Evolutionary conservation across 2,113 vertebrate genomes (phyloP), one percentile per base, ranked within the genome.

Genomic region (Rhodinocichla rosea): DNA sequence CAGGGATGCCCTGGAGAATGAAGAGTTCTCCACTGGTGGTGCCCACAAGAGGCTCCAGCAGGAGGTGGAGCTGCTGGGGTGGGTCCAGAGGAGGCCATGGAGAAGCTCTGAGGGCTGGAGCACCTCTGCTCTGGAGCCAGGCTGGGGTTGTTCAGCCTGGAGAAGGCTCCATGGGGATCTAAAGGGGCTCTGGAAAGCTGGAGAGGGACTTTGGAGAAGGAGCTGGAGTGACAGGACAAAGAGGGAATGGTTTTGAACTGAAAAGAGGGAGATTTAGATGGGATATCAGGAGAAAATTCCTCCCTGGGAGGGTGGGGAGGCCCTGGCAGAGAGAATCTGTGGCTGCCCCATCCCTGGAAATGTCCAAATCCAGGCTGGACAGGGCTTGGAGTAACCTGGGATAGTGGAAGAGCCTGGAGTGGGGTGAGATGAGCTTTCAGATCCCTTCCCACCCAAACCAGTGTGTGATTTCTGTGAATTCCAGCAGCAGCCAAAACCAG

Each of bases 401-500:
- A 0, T 6, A 4, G 12, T 15, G 1, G 56, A 37, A 83, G 14
- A 7, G 21, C 45, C 45, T 45, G 23, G 39, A 26, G 11, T 2
- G 63, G 15, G 12, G 33, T 13, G 9, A 33, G 49, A 70, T 63
- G 63, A 18, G 10, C 40, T 77, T 76, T 62, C 16, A 9, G 8
- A 27, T 49, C 32, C 21, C 26, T 55, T 56, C 47, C 22, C 16
- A 14, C 35, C 49, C 49, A 50, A 42, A 33, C 2, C 26, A 69
- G 4, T 4, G 32, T 76, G 63, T 76, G 87, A 69, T 62, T 62
- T 76, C 63, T 69, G 71, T 83, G 86, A 63, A 30, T 71, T 28
- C n/a, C 30, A 82, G 62, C 75, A 79, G 85, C 49, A 88, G 86
- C 89, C 93, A 56, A 83, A 64, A 28, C 27, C 83, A 44, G 68